These are phyloP conservation scores for Hucho hucho DNA, from an alignment of 2,113 vertebrate species.

Conservation along the genomic window DNA sequence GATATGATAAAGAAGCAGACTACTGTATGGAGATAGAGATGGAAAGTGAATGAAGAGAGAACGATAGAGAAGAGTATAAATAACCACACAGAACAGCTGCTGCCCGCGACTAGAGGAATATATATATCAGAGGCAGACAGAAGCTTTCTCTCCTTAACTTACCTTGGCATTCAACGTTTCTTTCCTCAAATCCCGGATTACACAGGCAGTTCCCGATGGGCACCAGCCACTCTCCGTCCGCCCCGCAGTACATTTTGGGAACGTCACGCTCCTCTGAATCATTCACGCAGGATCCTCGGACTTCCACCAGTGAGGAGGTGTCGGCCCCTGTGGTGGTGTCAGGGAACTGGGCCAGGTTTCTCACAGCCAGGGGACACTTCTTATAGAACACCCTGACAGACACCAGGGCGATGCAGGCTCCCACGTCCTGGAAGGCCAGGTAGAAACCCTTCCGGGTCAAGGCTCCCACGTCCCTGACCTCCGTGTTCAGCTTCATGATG, in stretches of 20 bases:
- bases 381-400: conserved; percentile 97
- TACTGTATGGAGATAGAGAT: conserved; percentile 8
- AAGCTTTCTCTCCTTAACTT: conserved; percentile 51
- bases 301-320: conserved; percentile 95
- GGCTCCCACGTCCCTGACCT: conserved; percentile 90
- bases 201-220: conserved; percentile 98
- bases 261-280: conserved; percentile 97
- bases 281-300: conserved; percentile 95
- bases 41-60: not conserved
- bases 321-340: conserved; percentile 95
- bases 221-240: conserved; percentile 98
- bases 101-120: too few relatives aligned
- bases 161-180: conserved; percentile 93
- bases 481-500: conserved; percentile 98
- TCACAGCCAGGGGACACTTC: conserved; percentile 90
- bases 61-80: conserved; percentile 45
- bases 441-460: conserved; percentile 93
- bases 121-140: not conserved
- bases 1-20: not conserved
- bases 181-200: conserved; percentile 93
- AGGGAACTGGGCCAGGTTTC: conserved; percentile 95
- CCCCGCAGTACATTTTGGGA: conserved; percentile 99
- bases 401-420: conserved; percentile 95
- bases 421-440: conserved; percentile 97
- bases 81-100: not conserved